Percentiles rank a stretch among this genome's conserved stretches.
These are phyloP conservation scores for Porites divaricata DNA, from an alignment of 92 coral and sea anemone species.

Conservation along the genomic window DNA sequence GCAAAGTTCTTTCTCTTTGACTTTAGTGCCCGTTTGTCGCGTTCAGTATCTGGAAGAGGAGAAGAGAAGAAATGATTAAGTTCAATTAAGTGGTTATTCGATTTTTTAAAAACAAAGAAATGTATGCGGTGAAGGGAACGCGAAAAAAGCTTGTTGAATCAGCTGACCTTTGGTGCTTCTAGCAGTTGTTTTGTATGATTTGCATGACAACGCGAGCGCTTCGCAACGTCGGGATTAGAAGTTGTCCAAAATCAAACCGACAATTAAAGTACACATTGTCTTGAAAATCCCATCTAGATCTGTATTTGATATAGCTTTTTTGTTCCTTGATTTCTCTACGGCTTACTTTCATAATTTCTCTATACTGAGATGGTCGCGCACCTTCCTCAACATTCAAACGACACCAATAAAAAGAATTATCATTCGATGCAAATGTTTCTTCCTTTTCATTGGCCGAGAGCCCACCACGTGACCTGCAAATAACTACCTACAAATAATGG, in stretches of 20 bases:
- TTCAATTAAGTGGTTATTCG: neutral
- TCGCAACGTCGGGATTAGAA: neutral
- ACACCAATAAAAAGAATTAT: no score
- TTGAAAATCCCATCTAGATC: neutral
- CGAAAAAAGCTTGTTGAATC: neutral
- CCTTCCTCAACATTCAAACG: no score
- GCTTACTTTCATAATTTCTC: no score
- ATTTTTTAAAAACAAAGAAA: neutral
- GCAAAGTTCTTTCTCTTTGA: no score
- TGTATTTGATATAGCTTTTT: neutral
- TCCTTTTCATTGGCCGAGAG: no score
- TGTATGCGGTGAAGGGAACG: neutral
- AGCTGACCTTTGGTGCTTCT: neutral
- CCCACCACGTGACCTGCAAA: no score
- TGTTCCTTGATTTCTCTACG: no score
- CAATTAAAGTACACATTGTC: neutral
- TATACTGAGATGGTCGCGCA: no score
- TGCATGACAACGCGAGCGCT: neutral
- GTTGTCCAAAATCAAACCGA: neutral
- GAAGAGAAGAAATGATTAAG: neutral
- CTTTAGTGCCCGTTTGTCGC: neutral
- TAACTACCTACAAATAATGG: no score
- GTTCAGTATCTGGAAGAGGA: neutral
- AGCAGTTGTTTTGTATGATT: neutral
- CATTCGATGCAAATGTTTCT: no score